Conservation (phyloP, 2,888 invertebrate genomes). For the Ganaspis brasiliensis region DNA sequence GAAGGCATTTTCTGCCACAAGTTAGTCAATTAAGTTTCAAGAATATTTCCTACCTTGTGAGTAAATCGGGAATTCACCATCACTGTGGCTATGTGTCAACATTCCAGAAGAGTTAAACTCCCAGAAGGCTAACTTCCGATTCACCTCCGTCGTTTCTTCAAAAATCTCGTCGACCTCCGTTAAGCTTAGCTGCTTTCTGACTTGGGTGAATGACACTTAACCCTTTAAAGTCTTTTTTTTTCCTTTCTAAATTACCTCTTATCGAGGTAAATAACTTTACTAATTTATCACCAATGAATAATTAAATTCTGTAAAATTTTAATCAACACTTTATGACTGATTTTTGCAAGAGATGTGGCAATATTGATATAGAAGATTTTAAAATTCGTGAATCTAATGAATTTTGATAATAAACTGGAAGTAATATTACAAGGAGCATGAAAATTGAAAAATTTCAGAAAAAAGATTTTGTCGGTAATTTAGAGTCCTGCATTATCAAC, state of each 20-base stretch:
- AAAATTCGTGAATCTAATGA: too few relatives aligned
- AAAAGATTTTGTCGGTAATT: too few relatives aligned
- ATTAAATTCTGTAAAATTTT: too few relatives aligned
- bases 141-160: conserved; percentile 69
- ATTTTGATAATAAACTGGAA: too few relatives aligned
- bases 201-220: conserved; percentile 71
- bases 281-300: not conserved
- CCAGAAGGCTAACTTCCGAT: conserved; percentile 72
- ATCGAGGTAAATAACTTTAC: not conserved
- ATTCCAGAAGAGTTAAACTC: conserved; percentile 81
- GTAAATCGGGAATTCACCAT: conserved; percentile 92
- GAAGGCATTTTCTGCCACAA: too few relatives aligned
- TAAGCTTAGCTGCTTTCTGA: conserved; percentile 70
- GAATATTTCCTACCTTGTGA: conserved; percentile 84
- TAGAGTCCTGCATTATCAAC: too few relatives aligned
- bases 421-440: too few relatives aligned
- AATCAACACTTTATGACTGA: too few relatives aligned
- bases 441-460: too few relatives aligned
- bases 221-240: not conserved
- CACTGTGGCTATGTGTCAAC: conserved; percentile 92
- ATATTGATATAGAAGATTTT: too few relatives aligned
- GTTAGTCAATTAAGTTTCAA: not conserved
- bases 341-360: too few relatives aligned
- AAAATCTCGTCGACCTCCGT: conserved; percentile 72
- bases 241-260: not conserved